Conservation (phyloP, 2,888 invertebrate species). For the Torymus auratus region DNA sequence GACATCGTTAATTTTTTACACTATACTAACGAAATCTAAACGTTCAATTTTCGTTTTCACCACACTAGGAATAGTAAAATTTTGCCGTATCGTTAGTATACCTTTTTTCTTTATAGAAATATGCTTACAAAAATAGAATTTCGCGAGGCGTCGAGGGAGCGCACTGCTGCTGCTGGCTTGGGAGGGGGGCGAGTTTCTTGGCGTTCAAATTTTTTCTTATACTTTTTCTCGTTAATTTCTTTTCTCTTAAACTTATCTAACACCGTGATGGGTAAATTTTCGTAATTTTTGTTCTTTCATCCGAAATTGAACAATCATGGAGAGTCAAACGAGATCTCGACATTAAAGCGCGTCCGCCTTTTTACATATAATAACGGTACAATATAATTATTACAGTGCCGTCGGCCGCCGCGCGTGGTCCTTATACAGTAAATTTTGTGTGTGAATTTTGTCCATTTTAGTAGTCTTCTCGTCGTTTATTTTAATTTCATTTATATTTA, state of each 20-base stretch:
- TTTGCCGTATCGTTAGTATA: conserved; percentile 77
- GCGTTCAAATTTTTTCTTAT: conserved; percentile 54
- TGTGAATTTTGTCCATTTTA: conserved; percentile 68
- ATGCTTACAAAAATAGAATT: conserved; percentile 78
- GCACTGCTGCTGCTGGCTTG: conserved; percentile 70
- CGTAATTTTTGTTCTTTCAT: conserved; percentile 18
- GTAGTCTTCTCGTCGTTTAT: conserved; percentile 62
- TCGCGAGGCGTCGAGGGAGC: conserved; percentile 74
- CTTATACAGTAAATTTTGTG: conserved; percentile 73
- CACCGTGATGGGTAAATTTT: conserved; percentile 48
- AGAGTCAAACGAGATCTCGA: conserved; percentile 54
- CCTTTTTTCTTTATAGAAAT: conserved; percentile 75
- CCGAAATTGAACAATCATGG: conserved; percentile 51
- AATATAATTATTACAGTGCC: conserved; percentile 62
- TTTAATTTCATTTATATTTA: conserved; percentile 60
- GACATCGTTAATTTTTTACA: conserved; percentile 77
- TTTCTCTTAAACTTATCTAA: conserved; percentile 46
- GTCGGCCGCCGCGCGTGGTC: conserved; percentile 71
- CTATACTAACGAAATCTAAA: conserved; percentile 78
- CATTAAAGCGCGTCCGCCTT: conserved; percentile 29
- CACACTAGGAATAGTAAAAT: conserved; percentile 77
- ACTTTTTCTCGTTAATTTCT: conserved; percentile 54
- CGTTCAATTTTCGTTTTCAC: conserved; percentile 77
- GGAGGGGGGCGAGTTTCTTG: conserved; percentile 69
- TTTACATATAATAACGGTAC: conserved; percentile 53